Evolutionary conservation across 30 jellyfish, hydroid and myxozoan genomes (phyloP), one percentile per base, ranked within the genome.

Genomic region (Rhopilema esculentum): DNA sequence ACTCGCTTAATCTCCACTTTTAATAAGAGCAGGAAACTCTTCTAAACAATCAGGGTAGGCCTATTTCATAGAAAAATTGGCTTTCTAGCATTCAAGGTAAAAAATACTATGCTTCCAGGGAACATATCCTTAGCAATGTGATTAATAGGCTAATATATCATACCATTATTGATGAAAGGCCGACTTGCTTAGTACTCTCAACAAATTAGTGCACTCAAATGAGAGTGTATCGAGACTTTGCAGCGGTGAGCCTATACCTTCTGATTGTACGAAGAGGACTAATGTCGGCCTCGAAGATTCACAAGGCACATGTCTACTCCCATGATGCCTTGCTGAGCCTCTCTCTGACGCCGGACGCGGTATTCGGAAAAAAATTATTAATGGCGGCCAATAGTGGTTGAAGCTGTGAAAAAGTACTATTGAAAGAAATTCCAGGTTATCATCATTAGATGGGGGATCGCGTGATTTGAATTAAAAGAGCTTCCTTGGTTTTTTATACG

Each of bases 221-320:
- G 23, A 27, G 30, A 27, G 21, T 61, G 65, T 1, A 0, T 16
- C 1, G 27, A 53, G 94, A 85, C 84, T 22, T 23, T 21, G 84
- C 94, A 85, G 94, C 85, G 94, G 94, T 85, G 94, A 85, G 94
- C 94, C 94, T 31, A n/a, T 16, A 23, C 49, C 85, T 85, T 33
- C 21, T 52, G 49, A 48, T 9, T 70, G 8, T 50, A 31, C 40
- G 53, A 4, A 83, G 73, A 69, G 85, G 69, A 83, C 30, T 76
- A 12, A 69, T 1, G 17, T 0, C 4, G 1, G 16, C 53, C 69
- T n/a, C 15, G 69, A 28, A 70, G 16, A 1, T 69, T 69, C 25
- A 6, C 16, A 51, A 25, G 71, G 86, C 85, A 71, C 83, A 80
- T 84, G 92, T 72, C 31, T 12, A 31, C 30, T 27, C 70, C 87